A percentile compares a stretch with the other conserved stretches of the same genome.
Conservation (phyloP, 37 sponge, comb jelly and placozoan species). For the Geodia barretti region DNA sequence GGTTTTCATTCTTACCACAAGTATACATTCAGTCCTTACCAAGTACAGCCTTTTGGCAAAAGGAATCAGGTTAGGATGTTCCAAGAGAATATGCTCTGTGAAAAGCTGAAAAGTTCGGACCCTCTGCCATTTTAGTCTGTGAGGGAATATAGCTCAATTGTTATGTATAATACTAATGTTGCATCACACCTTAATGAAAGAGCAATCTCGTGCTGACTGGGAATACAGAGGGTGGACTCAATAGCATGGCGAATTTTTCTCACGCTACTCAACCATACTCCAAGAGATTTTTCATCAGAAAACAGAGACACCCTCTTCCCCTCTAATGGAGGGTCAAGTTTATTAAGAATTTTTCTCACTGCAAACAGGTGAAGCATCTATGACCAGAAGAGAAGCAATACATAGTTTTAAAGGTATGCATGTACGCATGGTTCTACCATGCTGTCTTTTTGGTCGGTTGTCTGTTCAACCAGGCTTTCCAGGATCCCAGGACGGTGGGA, state of each 20-base stretch:
- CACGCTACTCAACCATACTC: constrained; percentile 18
- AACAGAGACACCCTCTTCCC: neutral
- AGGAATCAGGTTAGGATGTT: constrained; percentile 14
- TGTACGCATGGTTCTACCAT: too few relatives aligned
- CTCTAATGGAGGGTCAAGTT: neutral
- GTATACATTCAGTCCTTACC: too few relatives aligned
- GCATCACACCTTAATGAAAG: too few relatives aligned
- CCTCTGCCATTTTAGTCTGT: constrained; percentile 54
- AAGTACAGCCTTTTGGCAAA: constrained; percentile 34
- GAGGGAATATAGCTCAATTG: too few relatives aligned
- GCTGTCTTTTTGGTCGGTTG: too few relatives aligned
- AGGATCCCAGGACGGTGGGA: constrained; percentile 36
- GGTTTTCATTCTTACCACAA: too few relatives aligned
- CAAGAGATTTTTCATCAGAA: neutral
- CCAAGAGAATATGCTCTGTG: constrained; percentile 50
- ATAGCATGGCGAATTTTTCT: constrained; percentile 30
- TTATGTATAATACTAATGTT: too few relatives aligned
- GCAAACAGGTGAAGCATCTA: constrained; percentile 48
- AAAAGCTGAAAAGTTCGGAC: constrained; percentile 62
- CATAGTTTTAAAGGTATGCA: too few relatives aligned
- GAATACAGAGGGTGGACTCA: constrained; percentile 28
- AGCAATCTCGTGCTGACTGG: neutral
- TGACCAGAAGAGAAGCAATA: neutral
- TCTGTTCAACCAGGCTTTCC: too few relatives aligned
- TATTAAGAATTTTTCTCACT: constrained; percentile 14